Evolutionary conservation across 1,140 invertebrate species (phyloP).

Genomic region (Sycophila sp.): DNA sequence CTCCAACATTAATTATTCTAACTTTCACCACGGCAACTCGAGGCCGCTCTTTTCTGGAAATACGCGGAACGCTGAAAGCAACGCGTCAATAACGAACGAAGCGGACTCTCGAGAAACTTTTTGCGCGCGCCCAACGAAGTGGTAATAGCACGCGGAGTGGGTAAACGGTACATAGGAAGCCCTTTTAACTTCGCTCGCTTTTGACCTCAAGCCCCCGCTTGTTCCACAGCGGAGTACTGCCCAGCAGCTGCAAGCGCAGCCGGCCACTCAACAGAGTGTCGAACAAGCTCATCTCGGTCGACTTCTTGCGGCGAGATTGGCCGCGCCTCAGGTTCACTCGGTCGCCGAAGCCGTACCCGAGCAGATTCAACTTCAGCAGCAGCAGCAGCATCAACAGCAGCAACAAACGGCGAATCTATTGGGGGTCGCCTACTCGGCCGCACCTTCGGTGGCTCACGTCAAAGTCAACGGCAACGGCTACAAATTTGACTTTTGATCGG

Average conservation of each 20-base stretch:
- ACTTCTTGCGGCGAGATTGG: not conserved
- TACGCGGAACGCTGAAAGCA: too few relatives aligned
- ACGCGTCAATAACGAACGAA: too few relatives aligned
- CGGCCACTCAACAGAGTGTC: not conserved
- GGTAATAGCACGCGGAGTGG: too few relatives aligned
- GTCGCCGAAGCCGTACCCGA: slow-evolving; percentile 33
- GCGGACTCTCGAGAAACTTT: too few relatives aligned
- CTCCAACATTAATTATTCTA: too few relatives aligned
- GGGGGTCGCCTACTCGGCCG: slow-evolving; percentile 54
- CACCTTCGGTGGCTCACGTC: slow-evolving; percentile 53
- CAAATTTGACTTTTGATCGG: slow-evolving; percentile 55
- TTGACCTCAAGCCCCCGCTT: too few relatives aligned
- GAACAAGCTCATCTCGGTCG: not conserved
- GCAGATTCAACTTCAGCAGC: slow-evolving; percentile 43
- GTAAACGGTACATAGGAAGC: too few relatives aligned
- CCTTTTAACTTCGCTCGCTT: too few relatives aligned
- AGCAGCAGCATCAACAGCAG: slow-evolving; percentile 37
- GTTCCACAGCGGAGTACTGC: too few relatives aligned
- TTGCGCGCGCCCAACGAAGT: too few relatives aligned
- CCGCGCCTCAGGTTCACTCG: slow-evolving; percentile 12
- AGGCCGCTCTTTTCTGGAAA: too few relatives aligned
- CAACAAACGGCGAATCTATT: slow-evolving; percentile 48
- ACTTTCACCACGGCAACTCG: too few relatives aligned
- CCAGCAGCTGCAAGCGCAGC: not conserved
- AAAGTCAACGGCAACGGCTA: slow-evolving; percentile 56